Evolutionary conservation across 2,888 invertebrate genomes (phyloP).

Genomic region (Dioctria rufipes): DNA sequence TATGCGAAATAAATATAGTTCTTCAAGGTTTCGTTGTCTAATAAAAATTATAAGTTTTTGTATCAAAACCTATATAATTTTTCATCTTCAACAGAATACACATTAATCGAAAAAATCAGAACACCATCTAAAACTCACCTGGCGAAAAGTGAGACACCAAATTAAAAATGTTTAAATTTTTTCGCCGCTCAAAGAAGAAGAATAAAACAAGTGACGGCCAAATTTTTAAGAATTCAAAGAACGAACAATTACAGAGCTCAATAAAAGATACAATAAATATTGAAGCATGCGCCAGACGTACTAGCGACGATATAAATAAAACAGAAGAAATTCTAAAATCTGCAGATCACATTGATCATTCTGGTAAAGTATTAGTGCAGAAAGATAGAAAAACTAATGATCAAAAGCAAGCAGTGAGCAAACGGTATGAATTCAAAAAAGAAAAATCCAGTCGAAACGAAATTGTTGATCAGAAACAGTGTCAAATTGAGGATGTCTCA

Average conservation of each 20-base stretch:
- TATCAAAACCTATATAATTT: background rate
- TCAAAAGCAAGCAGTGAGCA: background rate
- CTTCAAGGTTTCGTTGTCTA: too few relatives aligned
- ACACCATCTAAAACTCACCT: constrained; percentile 32
- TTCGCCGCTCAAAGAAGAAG: constrained; percentile 64
- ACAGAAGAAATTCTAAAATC: constrained; percentile 31
- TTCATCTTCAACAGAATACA: background rate
- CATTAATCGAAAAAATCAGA: background rate
- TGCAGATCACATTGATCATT: constrained; percentile 35
- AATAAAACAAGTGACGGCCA: constrained; percentile 62
- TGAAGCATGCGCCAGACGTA: constrained; percentile 48
- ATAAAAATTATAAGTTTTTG: too few relatives aligned
- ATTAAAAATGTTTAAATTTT: constrained; percentile 65
- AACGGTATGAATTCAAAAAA: constrained; percentile 41
- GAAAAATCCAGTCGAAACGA: constrained; percentile 54
- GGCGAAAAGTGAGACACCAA: constrained; percentile 55
- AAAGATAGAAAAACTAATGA: constrained; percentile 31
- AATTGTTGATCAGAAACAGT: constrained; percentile 57
- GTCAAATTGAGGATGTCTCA: constrained; percentile 54
- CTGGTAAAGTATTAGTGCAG: constrained; percentile 30
- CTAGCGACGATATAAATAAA: constrained; percentile 55
- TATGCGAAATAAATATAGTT: too few relatives aligned
- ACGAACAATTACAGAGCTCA: constrained; percentile 27
- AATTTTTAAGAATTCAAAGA: constrained; percentile 25
- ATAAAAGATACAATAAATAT: constrained; percentile 9